Evolutionary conservation across 2,797 vertebrate species (phyloP).

Genomic region (Rhynchotus rufescens): DNA sequence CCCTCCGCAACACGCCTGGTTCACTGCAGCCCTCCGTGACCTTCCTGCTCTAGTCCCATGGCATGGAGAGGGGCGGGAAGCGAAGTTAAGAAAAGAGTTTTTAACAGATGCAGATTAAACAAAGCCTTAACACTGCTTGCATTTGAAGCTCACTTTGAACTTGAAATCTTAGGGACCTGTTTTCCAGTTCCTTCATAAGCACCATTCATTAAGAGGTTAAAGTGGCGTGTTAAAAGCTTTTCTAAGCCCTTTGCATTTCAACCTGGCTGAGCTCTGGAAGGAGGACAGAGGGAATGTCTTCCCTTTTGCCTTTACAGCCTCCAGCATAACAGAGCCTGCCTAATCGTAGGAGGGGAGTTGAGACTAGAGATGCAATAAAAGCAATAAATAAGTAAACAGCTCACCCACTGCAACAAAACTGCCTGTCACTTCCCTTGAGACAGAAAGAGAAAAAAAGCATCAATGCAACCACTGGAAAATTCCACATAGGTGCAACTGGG

Average conservation of each 20-base stretch:
- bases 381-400: neutral
- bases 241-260: neutral
- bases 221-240: rapidly evolving
- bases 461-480: neutral
- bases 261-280: neutral
- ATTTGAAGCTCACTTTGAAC: neutral
- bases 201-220: neutral
- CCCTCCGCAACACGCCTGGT: neutral
- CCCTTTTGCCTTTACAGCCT: neutral
- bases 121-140: neutral
- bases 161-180: neutral
- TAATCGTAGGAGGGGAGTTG: neutral
- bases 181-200: neutral
- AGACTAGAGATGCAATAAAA: neutral
- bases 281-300: neutral
- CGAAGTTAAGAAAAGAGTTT: neutral
- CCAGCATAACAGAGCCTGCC: neutral
- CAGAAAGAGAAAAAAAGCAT: neutral
- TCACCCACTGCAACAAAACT: neutral
- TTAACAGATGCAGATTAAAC: neutral
- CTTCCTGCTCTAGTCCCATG: neutral
- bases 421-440: neutral
- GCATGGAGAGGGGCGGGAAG: rapidly evolving
- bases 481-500: neutral
- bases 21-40: neutral